Evolutionary conservation across 2,113 vertebrate species (phyloP).

Genomic region (Struthidea cinerea): DNA sequence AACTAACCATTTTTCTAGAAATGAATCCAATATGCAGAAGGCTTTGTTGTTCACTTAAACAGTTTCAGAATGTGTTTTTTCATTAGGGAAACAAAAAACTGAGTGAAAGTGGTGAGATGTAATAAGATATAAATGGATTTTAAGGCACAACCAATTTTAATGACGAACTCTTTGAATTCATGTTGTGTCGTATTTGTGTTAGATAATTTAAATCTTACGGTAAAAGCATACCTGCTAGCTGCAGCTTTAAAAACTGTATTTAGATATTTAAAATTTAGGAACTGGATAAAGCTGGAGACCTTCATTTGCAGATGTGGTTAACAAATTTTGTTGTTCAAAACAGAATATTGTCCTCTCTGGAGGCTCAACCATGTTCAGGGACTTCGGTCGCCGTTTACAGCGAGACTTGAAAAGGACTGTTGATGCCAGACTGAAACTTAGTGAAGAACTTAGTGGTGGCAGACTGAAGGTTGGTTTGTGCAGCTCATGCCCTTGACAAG

Average conservation of each 20-base stretch:
- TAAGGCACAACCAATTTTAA: not conserved
- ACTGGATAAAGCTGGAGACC: not conserved
- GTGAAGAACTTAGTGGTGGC: slow-evolving; percentile 95
- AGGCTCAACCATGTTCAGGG: slow-evolving; percentile 98
- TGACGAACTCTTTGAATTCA: not conserved
- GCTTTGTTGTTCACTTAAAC: not conserved
- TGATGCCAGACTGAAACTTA: slow-evolving; percentile 94
- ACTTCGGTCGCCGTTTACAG: slow-evolving; percentile 94
- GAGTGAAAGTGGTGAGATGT: not conserved
- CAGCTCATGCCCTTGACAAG: not conserved
- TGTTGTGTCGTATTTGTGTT: not conserved
- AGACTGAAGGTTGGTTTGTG: slow-evolving; percentile 85
- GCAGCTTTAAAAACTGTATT: not conserved
- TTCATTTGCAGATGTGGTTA: not conserved
- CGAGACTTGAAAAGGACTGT: slow-evolving; percentile 96
- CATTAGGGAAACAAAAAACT: not conserved
- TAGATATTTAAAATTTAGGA: not conserved
- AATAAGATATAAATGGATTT: not conserved
- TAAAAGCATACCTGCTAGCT: not conserved
- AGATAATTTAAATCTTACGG: not conserved
- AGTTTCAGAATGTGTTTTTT: not conserved
- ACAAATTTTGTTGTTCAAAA: not conserved
- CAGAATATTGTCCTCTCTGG: slow-evolving; percentile 94
- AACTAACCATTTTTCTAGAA: not conserved
- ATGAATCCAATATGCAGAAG: not conserved